Evolutionary conservation across 2,113 vertebrate species (phyloP), one percentile per base, ranked within the genome.

Genomic region (Centrocercus urophasianus): DNA sequence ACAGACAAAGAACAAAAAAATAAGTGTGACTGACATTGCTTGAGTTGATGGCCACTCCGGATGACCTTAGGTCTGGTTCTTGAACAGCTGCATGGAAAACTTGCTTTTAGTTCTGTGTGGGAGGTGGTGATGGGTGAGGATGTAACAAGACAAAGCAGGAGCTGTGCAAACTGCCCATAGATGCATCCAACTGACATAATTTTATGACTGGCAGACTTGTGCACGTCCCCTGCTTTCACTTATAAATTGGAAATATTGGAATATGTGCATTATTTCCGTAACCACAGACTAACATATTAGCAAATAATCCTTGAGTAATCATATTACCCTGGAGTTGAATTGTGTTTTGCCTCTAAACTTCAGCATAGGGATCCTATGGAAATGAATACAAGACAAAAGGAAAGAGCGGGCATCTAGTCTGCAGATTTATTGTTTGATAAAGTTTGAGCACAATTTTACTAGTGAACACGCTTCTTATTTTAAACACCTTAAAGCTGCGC

Each of bases 241-340:
- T 61, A 43, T 5, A 43, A 75, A 65, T 38, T 56, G 22, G 75
- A 67, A 75, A 27, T 67, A 32, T 21, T 88, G 86, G 19, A 21
- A 2, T 43, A 12, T 60, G 40, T 1, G 1, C 61, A 1, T 70
- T 34, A 40, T 92, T 57, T 95, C 74, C 38, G 54, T 85, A 89
- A 71, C 25, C 10, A 32, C 82, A 87, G 85, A 95, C 60, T 85
- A 80, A 79, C 28, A 8, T 32, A 89, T 32, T 93, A 88, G 83
- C 72, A 88, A 93, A 89, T 79, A 91, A 57, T 82, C 30, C 50
- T 66, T 32, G 18, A 76, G 47, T 87, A 89, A 95, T 76, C 65
- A 21, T 40, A 66, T 76, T 40, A 70, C 66, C 27, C 40, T 73
- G 3, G 18, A 73, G 32, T 65, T 76, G 69, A 85, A 85, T 45